Percentiles rank a stretch among this genome's conserved stretches.
These are phyloP conservation scores for Eupithecia inturbata DNA, from an alignment of 2,888 invertebrate genomes.

Conservation along the genomic window DNA sequence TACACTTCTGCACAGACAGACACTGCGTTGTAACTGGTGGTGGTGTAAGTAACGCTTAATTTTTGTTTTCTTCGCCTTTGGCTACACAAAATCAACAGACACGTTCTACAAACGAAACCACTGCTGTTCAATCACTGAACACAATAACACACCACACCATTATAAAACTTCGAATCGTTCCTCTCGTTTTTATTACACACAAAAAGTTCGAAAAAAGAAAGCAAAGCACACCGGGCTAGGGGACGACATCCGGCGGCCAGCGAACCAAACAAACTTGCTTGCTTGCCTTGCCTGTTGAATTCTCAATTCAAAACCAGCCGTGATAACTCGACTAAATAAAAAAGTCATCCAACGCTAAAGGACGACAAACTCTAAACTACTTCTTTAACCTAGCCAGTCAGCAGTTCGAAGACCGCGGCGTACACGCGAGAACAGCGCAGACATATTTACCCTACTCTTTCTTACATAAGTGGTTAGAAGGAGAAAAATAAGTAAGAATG, in stretches of 20 bases:
- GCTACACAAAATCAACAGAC: constrained; percentile 45
- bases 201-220: constrained; percentile 69
- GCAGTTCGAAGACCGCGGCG: constrained; percentile 57
- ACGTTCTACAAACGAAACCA: constrained; percentile 50
- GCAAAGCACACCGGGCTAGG: constrained; percentile 50
- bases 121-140: constrained; percentile 59
- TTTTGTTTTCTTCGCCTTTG: constrained; percentile 52
- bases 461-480: constrained; percentile 45
- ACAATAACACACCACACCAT: constrained; percentile 63
- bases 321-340: constrained; percentile 59
- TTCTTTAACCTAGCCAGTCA: constrained; percentile 56
- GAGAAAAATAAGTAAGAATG: constrained; percentile 48
- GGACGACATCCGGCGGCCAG: constrained; percentile 70
- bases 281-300: constrained; percentile 52
- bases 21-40: not conserved
- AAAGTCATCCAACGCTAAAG: constrained; percentile 43
- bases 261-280: constrained; percentile 74
- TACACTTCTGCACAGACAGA: not conserved
- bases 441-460: constrained; percentile 43
- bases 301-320: constrained; percentile 31
- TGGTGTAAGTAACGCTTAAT: constrained; percentile 46
- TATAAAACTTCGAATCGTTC: constrained; percentile 57
- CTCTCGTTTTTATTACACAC: constrained; percentile 61
- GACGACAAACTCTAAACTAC: constrained; percentile 39
- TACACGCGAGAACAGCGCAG: constrained; percentile 56